Percentiles rank a stretch among this genome's conserved stretches.
Evolutionary conservation across 2,888 invertebrate genomes (phyloP).

Genomic region (Sphecodes monilicornis): DNA sequence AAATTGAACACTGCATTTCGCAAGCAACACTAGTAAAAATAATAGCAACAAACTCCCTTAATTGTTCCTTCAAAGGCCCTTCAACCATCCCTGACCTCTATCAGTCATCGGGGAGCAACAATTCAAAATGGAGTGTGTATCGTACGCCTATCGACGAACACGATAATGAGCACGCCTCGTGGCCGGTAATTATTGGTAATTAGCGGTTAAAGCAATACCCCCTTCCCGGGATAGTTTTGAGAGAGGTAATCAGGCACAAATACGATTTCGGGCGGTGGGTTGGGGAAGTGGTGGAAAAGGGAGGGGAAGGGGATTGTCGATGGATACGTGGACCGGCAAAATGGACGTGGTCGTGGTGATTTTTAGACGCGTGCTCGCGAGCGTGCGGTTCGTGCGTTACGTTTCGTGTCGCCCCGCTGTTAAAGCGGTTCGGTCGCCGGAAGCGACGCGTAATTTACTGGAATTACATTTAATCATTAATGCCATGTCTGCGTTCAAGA

Average conservation of each 20-base stretch:
- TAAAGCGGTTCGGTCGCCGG: slow-evolving; percentile 55
- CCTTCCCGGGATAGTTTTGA: slow-evolving; percentile 34
- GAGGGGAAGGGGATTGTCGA: background rate
- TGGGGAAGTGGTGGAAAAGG: background rate
- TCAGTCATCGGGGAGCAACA: slow-evolving; percentile 24
- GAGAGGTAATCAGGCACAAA: slow-evolving; percentile 26
- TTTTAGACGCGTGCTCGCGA: slow-evolving; percentile 12
- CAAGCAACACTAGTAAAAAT: background rate
- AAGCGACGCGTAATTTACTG: slow-evolving; percentile 64
- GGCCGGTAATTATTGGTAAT: slow-evolving; percentile 52
- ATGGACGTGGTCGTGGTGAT: slow-evolving; percentile 4
- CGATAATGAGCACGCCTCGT: slow-evolving; percentile 42
- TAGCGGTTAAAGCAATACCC: slow-evolving; percentile 38
- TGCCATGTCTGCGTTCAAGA: slow-evolving; percentile 60
- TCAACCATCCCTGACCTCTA: background rate
- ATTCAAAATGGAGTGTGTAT: slow-evolving; percentile 19
- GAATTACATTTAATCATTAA: slow-evolving; percentile 69
- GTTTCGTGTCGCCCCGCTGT: slow-evolving; percentile 65
- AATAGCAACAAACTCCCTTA: slow-evolving; percentile 13
- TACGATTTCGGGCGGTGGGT: slow-evolving; percentile 24
- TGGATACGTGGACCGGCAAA: slow-evolving; percentile 14
- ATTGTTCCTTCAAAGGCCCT: slow-evolving; percentile 15
- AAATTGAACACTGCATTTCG: background rate
- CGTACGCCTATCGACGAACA: slow-evolving; percentile 15
- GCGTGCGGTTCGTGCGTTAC: slow-evolving; percentile 43